Conservation (phyloP, 2,113 vertebrate species). For the Toxotes jaculatrix region DNA sequence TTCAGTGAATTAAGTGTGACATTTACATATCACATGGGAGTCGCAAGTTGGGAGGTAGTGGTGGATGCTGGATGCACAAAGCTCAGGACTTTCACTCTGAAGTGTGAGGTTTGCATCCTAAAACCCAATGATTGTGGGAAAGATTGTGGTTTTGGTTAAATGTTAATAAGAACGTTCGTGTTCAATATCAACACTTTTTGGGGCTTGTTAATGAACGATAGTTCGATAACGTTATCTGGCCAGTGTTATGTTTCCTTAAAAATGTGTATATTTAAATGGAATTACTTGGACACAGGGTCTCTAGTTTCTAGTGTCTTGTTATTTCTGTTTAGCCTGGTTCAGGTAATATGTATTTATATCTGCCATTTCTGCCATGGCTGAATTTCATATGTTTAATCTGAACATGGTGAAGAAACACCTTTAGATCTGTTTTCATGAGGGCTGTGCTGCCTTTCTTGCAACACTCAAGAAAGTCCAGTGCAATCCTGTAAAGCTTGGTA, state of each 20-base stretch:
- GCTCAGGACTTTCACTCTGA: too few species aligned
- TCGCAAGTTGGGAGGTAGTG: too few species aligned
- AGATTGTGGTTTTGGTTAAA: too few species aligned
- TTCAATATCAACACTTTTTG: neutral
- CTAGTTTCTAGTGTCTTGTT: neutral
- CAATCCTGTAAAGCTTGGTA: slow-evolving; percentile 40
- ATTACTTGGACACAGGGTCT: neutral
- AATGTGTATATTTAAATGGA: neutral
- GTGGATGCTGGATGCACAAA: too few species aligned
- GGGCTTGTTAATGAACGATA: neutral
- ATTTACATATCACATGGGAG: too few species aligned
- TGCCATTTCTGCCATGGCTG: neutral
- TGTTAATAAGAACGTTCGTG: neutral
- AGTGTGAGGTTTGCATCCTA: too few species aligned
- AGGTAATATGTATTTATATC: neutral
- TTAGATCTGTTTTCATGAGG: slow-evolving; percentile 6
- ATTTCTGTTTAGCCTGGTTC: neutral
- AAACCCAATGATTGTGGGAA: too few species aligned
- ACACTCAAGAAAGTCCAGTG: slow-evolving; percentile 8
- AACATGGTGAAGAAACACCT: neutral
- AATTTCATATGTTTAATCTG: neutral
- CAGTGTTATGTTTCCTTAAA: too few species aligned
- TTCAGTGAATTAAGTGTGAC: too few species aligned
- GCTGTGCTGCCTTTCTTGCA: neutral
- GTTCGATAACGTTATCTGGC: neutral